Percentiles rank a stretch among this genome's conserved stretches.
phyloP scores from a whole-genome alignment of 2,888 invertebrate species.

The Drosophila fulvimacula region DNA sequence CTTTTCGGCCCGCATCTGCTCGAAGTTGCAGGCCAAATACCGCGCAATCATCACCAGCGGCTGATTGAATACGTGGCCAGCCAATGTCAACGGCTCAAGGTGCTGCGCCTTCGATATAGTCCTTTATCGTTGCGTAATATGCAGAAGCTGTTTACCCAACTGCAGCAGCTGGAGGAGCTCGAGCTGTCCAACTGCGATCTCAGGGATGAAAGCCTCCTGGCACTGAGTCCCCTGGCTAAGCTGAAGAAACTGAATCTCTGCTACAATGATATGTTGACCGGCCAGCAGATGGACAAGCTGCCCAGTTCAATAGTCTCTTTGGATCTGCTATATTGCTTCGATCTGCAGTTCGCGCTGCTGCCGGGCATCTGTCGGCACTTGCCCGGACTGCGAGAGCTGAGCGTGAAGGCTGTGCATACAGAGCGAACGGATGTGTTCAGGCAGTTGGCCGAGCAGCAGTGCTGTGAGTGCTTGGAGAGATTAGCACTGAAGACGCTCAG shows the following conservation, averaged over 20 bases:
- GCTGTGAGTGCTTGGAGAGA: conserved; percentile 2
- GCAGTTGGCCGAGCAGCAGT: background rate
- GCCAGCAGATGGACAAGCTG: conserved; percentile 2
- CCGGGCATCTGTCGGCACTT: conserved; percentile 1
- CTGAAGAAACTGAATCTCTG: conserved; percentile 1
- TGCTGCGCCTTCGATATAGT: background rate
- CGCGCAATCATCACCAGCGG: conserved; percentile 1
- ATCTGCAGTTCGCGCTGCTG: background rate
- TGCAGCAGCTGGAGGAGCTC: conserved; percentile 5
- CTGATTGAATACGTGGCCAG: conserved; percentile 2
- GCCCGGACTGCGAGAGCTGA: conserved; percentile 5
- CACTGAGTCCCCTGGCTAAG: background rate
- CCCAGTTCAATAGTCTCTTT: background rate
- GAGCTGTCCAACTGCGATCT: conserved; percentile 8
- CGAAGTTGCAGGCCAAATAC: conserved; percentile 8
- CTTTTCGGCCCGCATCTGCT: background rate
- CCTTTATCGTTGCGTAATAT: conserved; percentile 7
- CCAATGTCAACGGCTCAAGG: background rate
- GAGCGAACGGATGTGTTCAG: background rate
- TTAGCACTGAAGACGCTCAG: background rate
- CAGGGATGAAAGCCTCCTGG: background rate
- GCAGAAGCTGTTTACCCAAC: background rate
- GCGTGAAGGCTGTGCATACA: background rate
- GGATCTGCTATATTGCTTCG: conserved; percentile 3
- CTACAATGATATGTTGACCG: conserved; percentile 9